Base-by-base conservation (phyloP, 2,888 invertebrate species). In the Unio delphinus region DNA sequence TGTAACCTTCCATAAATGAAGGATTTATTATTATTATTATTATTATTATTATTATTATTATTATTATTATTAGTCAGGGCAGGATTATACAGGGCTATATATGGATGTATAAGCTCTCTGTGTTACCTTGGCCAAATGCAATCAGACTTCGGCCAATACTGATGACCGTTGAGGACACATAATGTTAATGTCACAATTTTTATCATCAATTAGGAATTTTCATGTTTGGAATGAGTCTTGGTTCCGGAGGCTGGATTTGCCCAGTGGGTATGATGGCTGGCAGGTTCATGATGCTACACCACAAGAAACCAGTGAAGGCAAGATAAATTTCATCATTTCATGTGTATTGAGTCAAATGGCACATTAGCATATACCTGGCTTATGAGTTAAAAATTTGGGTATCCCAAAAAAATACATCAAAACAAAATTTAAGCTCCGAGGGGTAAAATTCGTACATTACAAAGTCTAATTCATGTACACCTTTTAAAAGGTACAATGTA, bases 201-300 rank as follows among this genome's bases (percentile, higher is more conserved):
- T 45, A 45, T 45, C 45, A 45, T 45, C 45, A 45, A 45, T 0
- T 67, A 88, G 88, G 88, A 88, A 89, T 66, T 89, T 88, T 73
- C 89, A 88, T 73, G 87, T 88, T 1, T 88, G 88, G 88, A 88
- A 88, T 65, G 88, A 88, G 78, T 86, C 86, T 8, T 88, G 82
- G 79, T 83, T 87, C 68, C 60, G 73, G 30, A 79, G 89, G 20
- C 73, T 79, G 3, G 89, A 89, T 72, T 76, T 89, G 1, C 88
- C 88, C 0, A 74, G 80, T 7, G 88, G 87, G 8, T 85, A 87
- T 74, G 88, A 85, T 67, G 89, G 89, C 2, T 89, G 89, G 89
- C 89, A 89, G 74, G 88, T 85, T 4, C 82, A 82, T 69, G 89
- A 89, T 79, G 85, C 86, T 34, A 89, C 89, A 4, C 88, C 88